Percentiles rank a stretch among this genome's conserved stretches.
Conservation (phyloP, 2,113 vertebrate species). For the Psittacus erithacus region DNA sequence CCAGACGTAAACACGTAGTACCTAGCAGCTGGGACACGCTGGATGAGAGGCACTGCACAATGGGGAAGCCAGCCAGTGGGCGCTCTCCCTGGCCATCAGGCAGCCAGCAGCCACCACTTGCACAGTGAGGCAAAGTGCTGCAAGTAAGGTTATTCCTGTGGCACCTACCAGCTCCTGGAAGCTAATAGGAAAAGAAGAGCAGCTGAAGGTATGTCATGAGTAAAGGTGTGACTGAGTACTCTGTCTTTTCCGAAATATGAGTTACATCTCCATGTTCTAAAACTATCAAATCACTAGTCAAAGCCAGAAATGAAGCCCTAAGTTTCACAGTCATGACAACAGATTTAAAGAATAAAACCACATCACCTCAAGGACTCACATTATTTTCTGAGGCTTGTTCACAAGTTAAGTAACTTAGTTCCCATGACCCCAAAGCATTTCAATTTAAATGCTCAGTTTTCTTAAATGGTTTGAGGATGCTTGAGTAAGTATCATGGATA, state of each 20-base stretch:
- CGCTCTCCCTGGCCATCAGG: neutral
- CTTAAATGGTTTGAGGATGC: neutral
- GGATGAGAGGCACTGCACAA: neutral
- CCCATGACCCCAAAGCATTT: neutral
- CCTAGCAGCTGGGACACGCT: neutral
- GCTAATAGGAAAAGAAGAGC: neutral
- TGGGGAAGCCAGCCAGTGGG: rapidly evolving
- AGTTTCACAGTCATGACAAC: neutral
- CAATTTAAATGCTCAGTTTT: neutral
- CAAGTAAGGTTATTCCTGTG: neutral
- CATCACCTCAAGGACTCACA: neutral
- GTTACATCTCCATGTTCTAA: neutral
- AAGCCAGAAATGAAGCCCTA: neutral
- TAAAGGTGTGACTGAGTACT: neutral
- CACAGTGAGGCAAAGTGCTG: neutral
- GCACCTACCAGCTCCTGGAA: neutral
- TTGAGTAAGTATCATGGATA: neutral
- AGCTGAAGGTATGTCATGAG: neutral
- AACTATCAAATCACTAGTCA: neutral
- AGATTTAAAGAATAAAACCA: neutral
- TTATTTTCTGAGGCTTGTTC: neutral
- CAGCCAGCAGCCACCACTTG: neutral
- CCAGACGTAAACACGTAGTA: neutral
- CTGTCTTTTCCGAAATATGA: neutral
- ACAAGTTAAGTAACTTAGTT: neutral